Percentiles rank a stretch among this genome's conserved stretches.
phyloP scores from a whole-genome alignment of 2,113 vertebrate genomes.

The Corythaeola cristata region DNA sequence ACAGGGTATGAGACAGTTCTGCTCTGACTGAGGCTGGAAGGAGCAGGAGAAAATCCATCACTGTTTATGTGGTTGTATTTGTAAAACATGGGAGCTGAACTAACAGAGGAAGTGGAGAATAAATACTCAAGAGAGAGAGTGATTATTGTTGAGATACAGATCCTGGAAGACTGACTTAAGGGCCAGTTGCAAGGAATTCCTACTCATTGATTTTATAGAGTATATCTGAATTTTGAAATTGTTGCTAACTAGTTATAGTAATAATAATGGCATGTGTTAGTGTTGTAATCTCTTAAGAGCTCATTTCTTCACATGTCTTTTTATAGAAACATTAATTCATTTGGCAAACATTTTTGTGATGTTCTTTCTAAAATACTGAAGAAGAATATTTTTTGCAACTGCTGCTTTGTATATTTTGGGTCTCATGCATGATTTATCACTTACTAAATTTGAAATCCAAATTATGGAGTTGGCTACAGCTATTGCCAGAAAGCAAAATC shows the following conservation, averaged over 20 bases:
- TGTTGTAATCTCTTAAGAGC: constrained; percentile 38
- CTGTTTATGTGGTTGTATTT: background rate
- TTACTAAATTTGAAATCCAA: constrained; percentile 77
- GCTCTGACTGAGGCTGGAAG: background rate
- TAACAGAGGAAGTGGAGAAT: constrained; percentile 4
- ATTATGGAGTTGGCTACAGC: constrained; percentile 63
- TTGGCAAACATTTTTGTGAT: constrained; percentile 51
- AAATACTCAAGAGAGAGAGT: background rate
- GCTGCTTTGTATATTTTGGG: constrained; percentile 66
- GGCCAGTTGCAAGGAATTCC: background rate
- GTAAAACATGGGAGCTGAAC: background rate
- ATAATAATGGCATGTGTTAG: constrained; percentile 36
- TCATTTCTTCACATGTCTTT: constrained; percentile 30
- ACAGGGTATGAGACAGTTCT: background rate
- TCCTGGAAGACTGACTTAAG: background rate
- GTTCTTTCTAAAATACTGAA: constrained; percentile 63
- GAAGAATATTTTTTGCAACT: constrained; percentile 61
- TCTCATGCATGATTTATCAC: constrained; percentile 74
- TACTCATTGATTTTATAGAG: background rate
- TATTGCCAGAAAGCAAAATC: constrained; percentile 65
- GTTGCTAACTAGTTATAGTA: constrained; percentile 40
- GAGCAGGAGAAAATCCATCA: constrained; percentile 4
- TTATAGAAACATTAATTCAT: constrained; percentile 65
- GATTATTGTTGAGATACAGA: background rate
- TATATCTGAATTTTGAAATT: constrained; percentile 1